Evolutionary conservation across 2,888 invertebrate genomes (phyloP).

Genomic region (Galerucella nymphaeae): DNA sequence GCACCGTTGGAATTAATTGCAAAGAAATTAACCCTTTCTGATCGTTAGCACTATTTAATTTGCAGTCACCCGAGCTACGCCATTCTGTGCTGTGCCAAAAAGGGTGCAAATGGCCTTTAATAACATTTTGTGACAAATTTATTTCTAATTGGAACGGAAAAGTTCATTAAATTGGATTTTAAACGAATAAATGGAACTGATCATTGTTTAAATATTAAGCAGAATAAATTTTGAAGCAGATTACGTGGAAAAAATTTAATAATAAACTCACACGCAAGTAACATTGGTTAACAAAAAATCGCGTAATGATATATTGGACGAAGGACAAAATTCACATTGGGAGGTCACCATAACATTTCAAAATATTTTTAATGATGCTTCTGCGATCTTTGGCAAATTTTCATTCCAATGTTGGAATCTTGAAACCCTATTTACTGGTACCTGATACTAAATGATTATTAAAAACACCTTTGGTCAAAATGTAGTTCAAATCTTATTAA

Average conservation of each 20-base stretch:
- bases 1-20: conserved; percentile 51
- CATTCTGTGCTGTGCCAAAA: conserved; percentile 24
- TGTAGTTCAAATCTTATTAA: too few relatives aligned
- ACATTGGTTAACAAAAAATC: too few relatives aligned
- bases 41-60: conserved; percentile 53
- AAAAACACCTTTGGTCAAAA: too few relatives aligned
- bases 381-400: too few relatives aligned
- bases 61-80: conserved; percentile 42
- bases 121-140: conserved; percentile 48
- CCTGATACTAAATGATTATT: too few relatives aligned
- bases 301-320: too few relatives aligned
- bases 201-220: conserved; percentile 12
- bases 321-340: too few relatives aligned
- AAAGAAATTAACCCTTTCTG: conserved; percentile 53
- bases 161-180: conserved; percentile 32
- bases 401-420: too few relatives aligned
- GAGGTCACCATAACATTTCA: too few relatives aligned
- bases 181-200: not conserved
- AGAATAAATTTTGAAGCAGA: not conserved
- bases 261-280: not conserved
- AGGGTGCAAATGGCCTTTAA: conserved; percentile 45
- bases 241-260: not conserved
- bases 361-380: too few relatives aligned
- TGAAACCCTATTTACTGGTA: too few relatives aligned
- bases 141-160: conserved; percentile 42